Conservation (phyloP, 2,888 invertebrate genomes). For the Ectemnius cavifrons region DNA sequence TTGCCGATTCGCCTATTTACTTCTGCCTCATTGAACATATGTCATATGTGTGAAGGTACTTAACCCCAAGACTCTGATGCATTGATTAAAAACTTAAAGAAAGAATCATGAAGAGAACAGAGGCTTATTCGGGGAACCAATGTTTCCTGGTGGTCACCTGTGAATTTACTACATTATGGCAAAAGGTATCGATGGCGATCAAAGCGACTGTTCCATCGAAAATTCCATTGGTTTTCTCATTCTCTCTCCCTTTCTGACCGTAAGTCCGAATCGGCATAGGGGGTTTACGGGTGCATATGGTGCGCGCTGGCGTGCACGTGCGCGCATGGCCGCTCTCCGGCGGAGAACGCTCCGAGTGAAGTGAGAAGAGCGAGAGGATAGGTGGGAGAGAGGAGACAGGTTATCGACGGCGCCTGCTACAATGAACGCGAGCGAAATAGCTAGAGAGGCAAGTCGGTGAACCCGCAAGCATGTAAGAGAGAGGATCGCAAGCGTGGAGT, state of each 20-base stretch:
- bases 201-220: conserved; percentile 52
- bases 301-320: conserved; percentile 31
- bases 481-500: conserved; percentile 14
- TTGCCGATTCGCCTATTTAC: conserved; percentile 2
- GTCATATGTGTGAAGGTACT: too few relatives aligned
- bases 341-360: not conserved
- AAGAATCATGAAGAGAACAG: too few relatives aligned
- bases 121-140: too few relatives aligned
- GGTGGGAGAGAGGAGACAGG: conserved; percentile 27
- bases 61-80: too few relatives aligned
- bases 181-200: conserved; percentile 35
- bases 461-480: conserved; percentile 19
- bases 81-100: too few relatives aligned
- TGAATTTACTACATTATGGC: conserved; percentile 2
- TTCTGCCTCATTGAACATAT: not conserved
- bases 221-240: conserved; percentile 54
- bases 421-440: conserved; percentile 2
- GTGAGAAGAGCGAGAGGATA: too few relatives aligned
- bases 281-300: conserved; percentile 37
- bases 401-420: conserved; percentile 53
- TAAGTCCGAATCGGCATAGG: too few relatives aligned
- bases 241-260: conserved; percentile 11
- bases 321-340: conserved; percentile 32
- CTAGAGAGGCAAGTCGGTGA: conserved; percentile 13
- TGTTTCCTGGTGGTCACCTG: too few relatives aligned